Percentiles rank a stretch among this genome's conserved stretches.
Evolutionary conservation across 2,888 invertebrate species (phyloP).

Genomic region (Eupithecia centaureata): DNA sequence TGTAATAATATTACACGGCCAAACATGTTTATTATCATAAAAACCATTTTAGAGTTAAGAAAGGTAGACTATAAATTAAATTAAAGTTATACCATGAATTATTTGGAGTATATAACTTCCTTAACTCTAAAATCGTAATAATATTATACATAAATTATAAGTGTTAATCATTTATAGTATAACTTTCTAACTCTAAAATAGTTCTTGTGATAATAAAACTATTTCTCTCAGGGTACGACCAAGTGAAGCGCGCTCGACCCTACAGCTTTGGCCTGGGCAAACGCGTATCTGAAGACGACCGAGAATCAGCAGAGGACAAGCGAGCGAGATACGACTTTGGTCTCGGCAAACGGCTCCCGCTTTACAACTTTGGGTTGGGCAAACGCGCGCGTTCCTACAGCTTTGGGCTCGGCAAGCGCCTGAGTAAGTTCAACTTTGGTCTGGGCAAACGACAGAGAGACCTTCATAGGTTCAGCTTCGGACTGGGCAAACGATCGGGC

Average conservation of each 20-base stretch:
- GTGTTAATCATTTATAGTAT: too few relatives aligned
- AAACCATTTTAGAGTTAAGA: too few relatives aligned
- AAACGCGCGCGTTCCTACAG: constrained; percentile 77
- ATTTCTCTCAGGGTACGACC: constrained; percentile 60
- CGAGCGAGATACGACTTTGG: constrained; percentile 75
- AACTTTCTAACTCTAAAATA: not conserved
- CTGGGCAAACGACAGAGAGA: constrained; percentile 83
- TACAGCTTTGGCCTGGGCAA: constrained; percentile 90
- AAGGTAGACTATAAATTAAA: too few relatives aligned
- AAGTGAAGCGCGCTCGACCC: constrained; percentile 83
- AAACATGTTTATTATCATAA: too few relatives aligned
- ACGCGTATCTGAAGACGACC: constrained; percentile 70
- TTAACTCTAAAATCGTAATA: too few relatives aligned
- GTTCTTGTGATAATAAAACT: not conserved
- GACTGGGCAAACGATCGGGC: constrained; percentile 81
- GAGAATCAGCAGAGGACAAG: constrained; percentile 65
- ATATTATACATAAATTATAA: too few relatives aligned
- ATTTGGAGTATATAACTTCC: too few relatives aligned
- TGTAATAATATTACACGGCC: not conserved
- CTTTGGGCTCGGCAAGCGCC: constrained; percentile 84
- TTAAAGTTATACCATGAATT: too few relatives aligned
- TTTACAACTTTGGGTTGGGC: constrained; percentile 81
- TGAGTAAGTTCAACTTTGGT: constrained; percentile 82
- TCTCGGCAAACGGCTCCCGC: constrained; percentile 72
- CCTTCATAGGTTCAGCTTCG: constrained; percentile 81